Percentiles rank a stretch among this genome's conserved stretches.
phyloP scores from a whole-genome alignment of 2,888 invertebrate species.

The Tenthredo mesomela region DNA sequence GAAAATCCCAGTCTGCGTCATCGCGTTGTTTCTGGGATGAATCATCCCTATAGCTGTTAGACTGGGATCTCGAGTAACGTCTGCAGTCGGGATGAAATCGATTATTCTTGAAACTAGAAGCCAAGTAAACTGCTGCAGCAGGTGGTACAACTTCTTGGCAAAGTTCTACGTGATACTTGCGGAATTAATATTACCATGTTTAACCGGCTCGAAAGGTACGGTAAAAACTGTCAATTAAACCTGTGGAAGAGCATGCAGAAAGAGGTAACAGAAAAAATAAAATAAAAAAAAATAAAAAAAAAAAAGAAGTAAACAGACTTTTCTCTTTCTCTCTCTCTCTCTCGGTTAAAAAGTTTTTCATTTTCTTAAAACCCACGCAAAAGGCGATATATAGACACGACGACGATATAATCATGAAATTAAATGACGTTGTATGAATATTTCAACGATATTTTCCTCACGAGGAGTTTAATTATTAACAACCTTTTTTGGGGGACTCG shows the following conservation, averaged over 20 bases:
- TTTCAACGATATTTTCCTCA: not conserved
- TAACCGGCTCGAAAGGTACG: not conserved
- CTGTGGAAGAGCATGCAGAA: not conserved
- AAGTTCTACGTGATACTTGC: slow-evolving; percentile 34
- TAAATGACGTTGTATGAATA: not conserved
- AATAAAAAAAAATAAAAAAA: not conserved
- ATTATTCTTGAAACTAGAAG: slow-evolving; percentile 36
- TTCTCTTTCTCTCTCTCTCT: not conserved
- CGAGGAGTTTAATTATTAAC: not conserved
- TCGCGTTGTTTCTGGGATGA: not conserved
- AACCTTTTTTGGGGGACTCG: not conserved
- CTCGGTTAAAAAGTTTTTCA: not conserved
- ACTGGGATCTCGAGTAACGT: not conserved
- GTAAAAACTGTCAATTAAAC: not conserved
- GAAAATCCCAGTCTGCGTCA: slow-evolving; percentile 18
- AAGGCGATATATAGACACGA: not conserved
- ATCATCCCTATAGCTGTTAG: slow-evolving; percentile 27
- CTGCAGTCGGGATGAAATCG: not conserved
- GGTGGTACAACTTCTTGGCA: slow-evolving; percentile 4
- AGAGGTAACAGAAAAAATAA: no score
- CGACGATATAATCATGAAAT: not conserved
- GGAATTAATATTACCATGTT: slow-evolving; percentile 28
- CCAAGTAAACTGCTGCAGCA: slow-evolving; percentile 21
- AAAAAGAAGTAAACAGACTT: not conserved
- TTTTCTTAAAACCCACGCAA: not conserved